Base-by-base conservation (phyloP, 2,888 invertebrate species). In the Protonemura montana region DNA sequence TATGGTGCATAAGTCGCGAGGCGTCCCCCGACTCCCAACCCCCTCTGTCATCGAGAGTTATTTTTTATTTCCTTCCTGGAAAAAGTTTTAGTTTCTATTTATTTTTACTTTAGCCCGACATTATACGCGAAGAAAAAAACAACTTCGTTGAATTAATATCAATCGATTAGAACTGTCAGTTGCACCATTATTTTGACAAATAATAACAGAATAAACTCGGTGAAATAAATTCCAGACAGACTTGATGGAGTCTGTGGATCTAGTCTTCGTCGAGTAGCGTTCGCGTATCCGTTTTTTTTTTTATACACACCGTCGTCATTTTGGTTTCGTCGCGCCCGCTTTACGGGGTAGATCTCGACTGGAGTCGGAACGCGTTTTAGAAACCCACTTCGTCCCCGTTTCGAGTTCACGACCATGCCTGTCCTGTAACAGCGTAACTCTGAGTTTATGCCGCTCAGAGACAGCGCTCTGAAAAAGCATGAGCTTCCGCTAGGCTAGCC, bases 121-220 rank as follows among this genome's bases (percentile, higher is more conserved):
- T 81, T 81, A 81, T n/a, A 81, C 59, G 59, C 6, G 13, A 30
- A 30, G 27, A 30, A 81, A 81, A 81, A 81, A n/a, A n/a, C n/a
- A n/a, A n/a, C 28, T 81, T 81, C 30, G 26, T 16, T 28, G 81
- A 81, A 30, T 81, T 81, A 81, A 28, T 28, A 81, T 30, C 28
- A 81, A 30, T 30, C 81, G 81, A 81, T 81, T 81, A 81, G 81
- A 81, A 81, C 81, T 81, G 81, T 81, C 81, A 29, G 29, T n/a
- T 81, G 81, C 81, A 81, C 29, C 13, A 81, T 81, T 81, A 81
- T 81, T 81, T 81, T 81, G 81, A 81, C 81, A 81, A 81, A 81
- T 81, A 81, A 29, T 13, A 28, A 30, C 28, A 81, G 81, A 81
- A 81, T 81, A 81, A 81, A 28, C 28, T 26, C 10, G 28, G 7